Evolutionary conservation across 2,113 vertebrate genomes (phyloP).

Genomic region (Stigmatopora nigra): DNA sequence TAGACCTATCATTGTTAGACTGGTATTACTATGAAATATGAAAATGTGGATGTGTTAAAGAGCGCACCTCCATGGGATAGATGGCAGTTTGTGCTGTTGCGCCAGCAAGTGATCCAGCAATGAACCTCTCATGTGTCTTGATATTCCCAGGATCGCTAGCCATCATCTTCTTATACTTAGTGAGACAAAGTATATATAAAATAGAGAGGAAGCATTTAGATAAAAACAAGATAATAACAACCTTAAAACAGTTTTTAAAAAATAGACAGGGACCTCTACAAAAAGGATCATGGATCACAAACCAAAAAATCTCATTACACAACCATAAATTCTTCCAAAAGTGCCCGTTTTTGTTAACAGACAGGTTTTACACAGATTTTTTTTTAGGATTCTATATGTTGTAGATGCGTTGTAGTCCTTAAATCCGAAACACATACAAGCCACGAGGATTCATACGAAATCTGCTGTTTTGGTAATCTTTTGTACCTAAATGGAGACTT

Average conservation of each 20-base stretch:
- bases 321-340: neutral
- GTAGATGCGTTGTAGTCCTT: too few species aligned
- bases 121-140: constrained; percentile 80
- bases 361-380: neutral
- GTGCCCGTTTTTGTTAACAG: neutral
- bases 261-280: neutral
- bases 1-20: neutral
- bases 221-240: neutral
- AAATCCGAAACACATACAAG: too few species aligned
- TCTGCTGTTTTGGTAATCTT: too few species aligned
- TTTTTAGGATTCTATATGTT: too few species aligned
- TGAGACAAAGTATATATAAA: constrained; percentile 7
- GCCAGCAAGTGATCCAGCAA: constrained; percentile 92
- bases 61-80: constrained; percentile 91
- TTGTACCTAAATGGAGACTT: too few species aligned
- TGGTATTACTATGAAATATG: neutral
- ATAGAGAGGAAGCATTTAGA: neutral
- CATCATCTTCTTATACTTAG: constrained; percentile 89
- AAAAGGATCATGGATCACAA: neutral
- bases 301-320: neutral
- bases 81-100: constrained; percentile 92
- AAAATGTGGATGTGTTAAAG: constrained; percentile 26
- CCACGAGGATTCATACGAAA: too few species aligned
- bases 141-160: constrained; percentile 79
- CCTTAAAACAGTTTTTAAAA: neutral